Conservation (phyloP, 1,140 invertebrate genomes). For the Portunus trituberculatus region DNA sequence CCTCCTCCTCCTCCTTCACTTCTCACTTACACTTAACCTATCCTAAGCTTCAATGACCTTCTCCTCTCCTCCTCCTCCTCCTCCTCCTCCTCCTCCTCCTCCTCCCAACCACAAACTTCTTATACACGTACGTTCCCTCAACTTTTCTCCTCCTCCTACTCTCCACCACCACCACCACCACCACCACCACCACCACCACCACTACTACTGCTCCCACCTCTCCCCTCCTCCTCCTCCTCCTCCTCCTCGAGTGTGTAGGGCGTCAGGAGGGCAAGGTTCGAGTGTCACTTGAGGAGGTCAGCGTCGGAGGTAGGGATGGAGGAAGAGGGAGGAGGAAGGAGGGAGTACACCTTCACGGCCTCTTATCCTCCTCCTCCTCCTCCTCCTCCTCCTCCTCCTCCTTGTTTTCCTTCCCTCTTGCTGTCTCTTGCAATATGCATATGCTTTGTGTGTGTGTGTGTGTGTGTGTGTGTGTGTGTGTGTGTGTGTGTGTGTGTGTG, state of each 20-base stretch:
- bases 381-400: neutral
- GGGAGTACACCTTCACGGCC: neutral
- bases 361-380: neutral
- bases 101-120: no score
- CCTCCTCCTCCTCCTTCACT: neutral
- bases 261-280: neutral
- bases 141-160: neutral
- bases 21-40: neutral
- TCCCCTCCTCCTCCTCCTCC: neutral
- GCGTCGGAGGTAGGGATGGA: neutral
- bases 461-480: no score
- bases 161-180: neutral
- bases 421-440: neutral
- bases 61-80: no score
- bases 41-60: neutral
- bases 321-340: neutral
- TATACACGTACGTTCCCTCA: no score
- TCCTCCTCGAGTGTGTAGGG: slow-evolving; percentile 7
- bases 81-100: neutral
- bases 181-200: neutral
- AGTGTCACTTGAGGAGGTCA: neutral
- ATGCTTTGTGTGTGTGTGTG: no score
- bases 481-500: no score
- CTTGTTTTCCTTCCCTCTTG: neutral
- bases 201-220: neutral